Evolutionary conservation across 2,113 vertebrate species (phyloP).

Genomic region (Toxotes chatareus): DNA sequence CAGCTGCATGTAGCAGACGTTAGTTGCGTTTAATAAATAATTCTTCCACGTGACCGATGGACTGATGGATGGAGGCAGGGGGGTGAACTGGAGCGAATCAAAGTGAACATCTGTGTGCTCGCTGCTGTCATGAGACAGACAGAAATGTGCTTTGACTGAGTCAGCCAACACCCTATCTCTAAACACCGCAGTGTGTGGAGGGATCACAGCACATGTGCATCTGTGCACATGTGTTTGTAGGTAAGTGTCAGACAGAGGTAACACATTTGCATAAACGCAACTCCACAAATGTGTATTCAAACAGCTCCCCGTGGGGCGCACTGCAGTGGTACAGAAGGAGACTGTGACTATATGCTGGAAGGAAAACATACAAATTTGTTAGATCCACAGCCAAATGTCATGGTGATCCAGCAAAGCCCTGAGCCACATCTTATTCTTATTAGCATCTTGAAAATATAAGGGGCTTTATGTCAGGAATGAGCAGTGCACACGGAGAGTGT

Average conservation of each 20-base stretch:
- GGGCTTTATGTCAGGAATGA: slow-evolving; percentile 33
- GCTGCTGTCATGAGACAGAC: slow-evolving; percentile 2
- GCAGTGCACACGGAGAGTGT: not conserved
- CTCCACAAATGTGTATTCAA: slow-evolving; percentile 13
- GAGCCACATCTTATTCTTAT: not conserved
- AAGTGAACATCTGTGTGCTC: slow-evolving; percentile 53
- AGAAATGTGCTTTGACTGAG: slow-evolving; percentile 20
- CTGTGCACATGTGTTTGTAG: not conserved
- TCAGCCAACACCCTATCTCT: slow-evolving; percentile 7
- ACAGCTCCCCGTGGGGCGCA: not conserved
- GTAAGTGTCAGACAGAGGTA: not conserved
- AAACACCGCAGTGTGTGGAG: slow-evolving; percentile 21
- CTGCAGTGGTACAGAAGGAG: not conserved
- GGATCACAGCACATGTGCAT: not conserved
- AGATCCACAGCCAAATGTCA: slow-evolving; percentile 16
- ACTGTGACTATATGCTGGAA: not conserved
- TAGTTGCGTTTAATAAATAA: slow-evolving; percentile 62
- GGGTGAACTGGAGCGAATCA: slow-evolving; percentile 21
- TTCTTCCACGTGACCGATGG: slow-evolving; percentile 31
- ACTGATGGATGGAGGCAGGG: slow-evolving; percentile 4
- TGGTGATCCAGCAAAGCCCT: not conserved
- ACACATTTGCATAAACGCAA: not conserved
- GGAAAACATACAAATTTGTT: not conserved
- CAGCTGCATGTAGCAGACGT: slow-evolving; percentile 30
- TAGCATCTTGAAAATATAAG: slow-evolving; percentile 39